Conservation (phyloP, 2,888 invertebrate species). For the Lymantria monacha region DNA sequence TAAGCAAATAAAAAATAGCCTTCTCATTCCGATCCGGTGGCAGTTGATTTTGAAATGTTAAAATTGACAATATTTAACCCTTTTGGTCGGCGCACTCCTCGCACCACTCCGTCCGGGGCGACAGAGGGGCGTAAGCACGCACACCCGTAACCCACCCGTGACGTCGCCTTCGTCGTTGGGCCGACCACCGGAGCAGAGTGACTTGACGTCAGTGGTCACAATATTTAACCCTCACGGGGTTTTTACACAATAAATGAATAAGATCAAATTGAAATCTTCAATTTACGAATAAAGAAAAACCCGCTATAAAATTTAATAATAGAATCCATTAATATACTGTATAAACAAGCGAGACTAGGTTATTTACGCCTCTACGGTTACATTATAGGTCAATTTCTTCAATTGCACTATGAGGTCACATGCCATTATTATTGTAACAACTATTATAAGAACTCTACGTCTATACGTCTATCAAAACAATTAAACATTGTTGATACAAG, state of each 20-base stretch:
- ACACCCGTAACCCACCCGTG: too few relatives aligned
- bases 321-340: constrained; percentile 8
- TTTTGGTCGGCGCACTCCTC: too few relatives aligned
- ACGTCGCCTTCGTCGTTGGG: too few relatives aligned
- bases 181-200: too few relatives aligned
- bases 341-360: constrained; percentile 1
- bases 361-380: constrained; percentile 1
- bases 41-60: too few relatives aligned
- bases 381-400: constrained; percentile 27
- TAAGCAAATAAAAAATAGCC: too few relatives aligned
- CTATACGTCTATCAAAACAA: constrained; percentile 23
- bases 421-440: constrained; percentile 9
- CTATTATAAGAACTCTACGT: constrained; percentile 25
- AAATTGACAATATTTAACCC: too few relatives aligned
- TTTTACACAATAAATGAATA: background rate
- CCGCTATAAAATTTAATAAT: background rate
- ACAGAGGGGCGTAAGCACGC: too few relatives aligned
- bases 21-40: too few relatives aligned
- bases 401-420: constrained; percentile 30
- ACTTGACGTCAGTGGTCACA: too few relatives aligned
- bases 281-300: background rate
- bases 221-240: too few relatives aligned
- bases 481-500: constrained; percentile 20
- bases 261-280: background rate
- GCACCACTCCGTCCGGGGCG: too few relatives aligned